A percentile compares a stretch with the other conserved stretches of the same genome.
Conservation (phyloP, 2,888 invertebrate genomes). For the Nineta flava region DNA sequence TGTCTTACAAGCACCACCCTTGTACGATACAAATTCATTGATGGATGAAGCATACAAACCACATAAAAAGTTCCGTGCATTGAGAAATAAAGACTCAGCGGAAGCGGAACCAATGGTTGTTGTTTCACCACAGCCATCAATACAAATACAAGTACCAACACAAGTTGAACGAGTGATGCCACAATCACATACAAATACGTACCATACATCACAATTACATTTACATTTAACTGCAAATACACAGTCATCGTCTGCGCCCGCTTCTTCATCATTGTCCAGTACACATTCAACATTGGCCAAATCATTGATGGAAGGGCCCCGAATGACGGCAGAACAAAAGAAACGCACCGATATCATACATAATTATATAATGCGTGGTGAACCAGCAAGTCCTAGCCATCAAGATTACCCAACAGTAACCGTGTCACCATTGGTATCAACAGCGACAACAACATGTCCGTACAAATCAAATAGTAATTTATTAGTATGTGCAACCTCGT, state of each 20-base stretch:
- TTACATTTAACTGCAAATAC: slow-evolving; percentile 23
- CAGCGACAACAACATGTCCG: slow-evolving; percentile 31
- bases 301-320: slow-evolving; percentile 81
- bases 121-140: slow-evolving; percentile 9
- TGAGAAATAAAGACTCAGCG: slow-evolving; percentile 59
- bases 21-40: slow-evolving; percentile 76
- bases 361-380: slow-evolving; percentile 75
- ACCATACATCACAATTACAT: slow-evolving; percentile 17
- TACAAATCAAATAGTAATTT: slow-evolving; percentile 17
- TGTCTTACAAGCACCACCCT: slow-evolving; percentile 80
- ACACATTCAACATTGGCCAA: slow-evolving; percentile 82
- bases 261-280: slow-evolving; percentile 53
- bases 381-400: slow-evolving; percentile 27
- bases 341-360: slow-evolving; percentile 86
- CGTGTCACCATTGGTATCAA: slow-evolving; percentile 34
- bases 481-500: slow-evolving; percentile 11
- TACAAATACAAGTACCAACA: slow-evolving; percentile 14
- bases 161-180: slow-evolving; percentile 18
- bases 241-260: slow-evolving; percentile 18
- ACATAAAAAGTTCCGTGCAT: slow-evolving; percentile 85
- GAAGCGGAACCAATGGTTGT: slow-evolving; percentile 55
- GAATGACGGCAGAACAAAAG: slow-evolving; percentile 85
- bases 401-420: slow-evolving; percentile 18
- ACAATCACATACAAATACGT: slow-evolving; percentile 21
- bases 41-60: slow-evolving; percentile 94